Conservation (phyloP, 2,888 invertebrate species). For the Dusona sp. region DNA sequence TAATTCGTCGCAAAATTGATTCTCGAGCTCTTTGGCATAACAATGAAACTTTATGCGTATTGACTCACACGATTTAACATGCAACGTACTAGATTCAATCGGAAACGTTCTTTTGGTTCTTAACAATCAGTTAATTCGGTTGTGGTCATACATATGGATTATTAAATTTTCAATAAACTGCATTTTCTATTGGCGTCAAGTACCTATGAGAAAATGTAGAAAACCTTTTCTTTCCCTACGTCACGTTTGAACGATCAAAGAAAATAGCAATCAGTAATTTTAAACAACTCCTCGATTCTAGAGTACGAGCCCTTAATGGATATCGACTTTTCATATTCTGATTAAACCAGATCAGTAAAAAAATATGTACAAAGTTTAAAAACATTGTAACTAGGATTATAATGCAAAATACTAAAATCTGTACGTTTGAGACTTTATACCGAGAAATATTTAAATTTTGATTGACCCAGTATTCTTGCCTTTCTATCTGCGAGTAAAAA, state of each 20-base stretch:
- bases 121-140: neutral
- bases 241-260: neutral
- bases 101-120: neutral
- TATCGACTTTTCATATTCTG: conserved; percentile 1
- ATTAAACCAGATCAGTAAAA: neutral
- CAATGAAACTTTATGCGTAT: conserved; percentile 16
- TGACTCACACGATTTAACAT: conserved; percentile 2
- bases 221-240: neutral
- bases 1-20: conserved; percentile 56
- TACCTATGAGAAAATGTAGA: neutral
- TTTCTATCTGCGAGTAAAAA: neutral
- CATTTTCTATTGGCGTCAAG: neutral
- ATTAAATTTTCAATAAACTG: neutral
- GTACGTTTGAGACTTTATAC: neutral
- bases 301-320: neutral
- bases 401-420: neutral
- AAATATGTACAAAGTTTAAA: neutral
- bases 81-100: neutral
- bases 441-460: neutral
- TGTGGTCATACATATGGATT: neutral
- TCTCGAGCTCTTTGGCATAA: conserved; percentile 7
- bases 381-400: neutral
- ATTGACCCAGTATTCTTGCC: neutral
- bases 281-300: neutral
- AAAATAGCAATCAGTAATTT: neutral